Base-by-base conservation (phyloP, 2,888 invertebrate species). In the Bombyx huttoni region DNA sequence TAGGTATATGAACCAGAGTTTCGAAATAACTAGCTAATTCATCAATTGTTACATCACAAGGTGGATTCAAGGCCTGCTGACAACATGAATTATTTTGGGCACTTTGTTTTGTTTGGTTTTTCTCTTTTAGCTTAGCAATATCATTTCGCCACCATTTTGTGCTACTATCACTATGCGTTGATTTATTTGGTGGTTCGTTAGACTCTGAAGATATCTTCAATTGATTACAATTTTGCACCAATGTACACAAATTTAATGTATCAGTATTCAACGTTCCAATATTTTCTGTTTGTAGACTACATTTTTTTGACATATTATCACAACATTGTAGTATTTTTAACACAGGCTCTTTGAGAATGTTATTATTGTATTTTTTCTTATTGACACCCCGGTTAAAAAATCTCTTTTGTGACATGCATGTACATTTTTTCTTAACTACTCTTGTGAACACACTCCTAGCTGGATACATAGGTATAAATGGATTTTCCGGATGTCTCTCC, bases 21-120 rank as follows among this genome's bases (percentile, higher is more conserved):
- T 98, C 98, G 81, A 98, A 97, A 83, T 98, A 98, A 78, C 96
- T 94, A 56, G 98, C 97, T 66, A 98, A 89, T 86, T 98, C 98
- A 78, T 97, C 96, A 66, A 97, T 97, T 49, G 96, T 96, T 51
- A 96, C 92, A 89, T 98, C 97, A 82, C 94, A 93, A 2, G 92
- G 90, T 48, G 93, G 92, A 54, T 92, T 90, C 13, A 90, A 85
- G 6, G 94, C 94, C 76, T 97, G 94, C 65, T 94, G 94, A 0
- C 96, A 96, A 78, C 96, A 96, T 50, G 91, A 90, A 24, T 81
- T 77, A 10, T 77, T 58, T 52, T 77, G 70, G 58, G 65, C 78
- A 53, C 65, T 75, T 13, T 78, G 81, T 49, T 65, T 58, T 33
- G 63, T 54, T 53, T 79, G 77, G 60, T 58, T 76, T 46, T 56